These are phyloP conservation scores for Microctonus aethiopoides DNA, from an alignment of 2,888 invertebrate species.

Conservation along the genomic window DNA sequence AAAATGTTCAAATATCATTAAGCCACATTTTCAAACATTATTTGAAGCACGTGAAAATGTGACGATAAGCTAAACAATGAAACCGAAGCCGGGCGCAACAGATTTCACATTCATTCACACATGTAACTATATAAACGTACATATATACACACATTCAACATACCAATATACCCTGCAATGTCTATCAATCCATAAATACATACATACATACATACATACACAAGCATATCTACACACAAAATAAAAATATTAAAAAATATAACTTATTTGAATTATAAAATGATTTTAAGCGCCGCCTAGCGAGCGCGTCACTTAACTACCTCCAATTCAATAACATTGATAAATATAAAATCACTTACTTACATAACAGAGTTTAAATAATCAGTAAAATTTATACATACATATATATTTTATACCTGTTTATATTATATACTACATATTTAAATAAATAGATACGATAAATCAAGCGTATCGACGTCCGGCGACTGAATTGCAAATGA, in stretches of 20 bases:
- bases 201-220: too few species aligned
- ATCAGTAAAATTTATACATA: too few species aligned
- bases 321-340: background rate
- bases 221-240: too few species aligned
- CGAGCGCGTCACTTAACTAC: background rate
- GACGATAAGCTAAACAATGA: constrained; percentile 64
- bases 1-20: constrained; percentile 64
- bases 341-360: too few species aligned
- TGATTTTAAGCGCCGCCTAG: background rate
- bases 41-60: constrained; percentile 62
- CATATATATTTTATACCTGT: background rate
- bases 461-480: constrained; percentile 66
- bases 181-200: too few species aligned
- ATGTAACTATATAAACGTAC: too few species aligned
- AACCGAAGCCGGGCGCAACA: constrained; percentile 38
- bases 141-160: too few species aligned
- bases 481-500: constrained; percentile 67
- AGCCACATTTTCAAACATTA: constrained; percentile 65
- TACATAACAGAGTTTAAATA: too few species aligned
- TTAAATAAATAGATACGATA: constrained; percentile 59
- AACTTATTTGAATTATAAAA: too few species aligned
- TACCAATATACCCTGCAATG: too few species aligned
- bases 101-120: background rate
- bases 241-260: too few species aligned
- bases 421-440: background rate